Conservation (phyloP, 2,797 vertebrate genomes). For the Anniella stebbinsi region DNA sequence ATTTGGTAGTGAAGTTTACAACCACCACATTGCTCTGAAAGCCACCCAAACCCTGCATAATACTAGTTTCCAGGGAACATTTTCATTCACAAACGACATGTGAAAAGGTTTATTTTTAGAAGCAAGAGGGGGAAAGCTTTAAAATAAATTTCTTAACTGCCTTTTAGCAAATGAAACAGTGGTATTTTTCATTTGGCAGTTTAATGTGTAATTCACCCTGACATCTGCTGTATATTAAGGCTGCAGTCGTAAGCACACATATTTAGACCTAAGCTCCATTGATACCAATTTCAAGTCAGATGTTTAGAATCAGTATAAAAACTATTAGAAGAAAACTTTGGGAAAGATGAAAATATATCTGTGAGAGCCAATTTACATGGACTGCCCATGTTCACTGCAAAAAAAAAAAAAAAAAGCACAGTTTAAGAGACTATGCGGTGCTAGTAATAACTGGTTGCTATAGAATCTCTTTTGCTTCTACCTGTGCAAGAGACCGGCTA, state of each 20-base stretch:
- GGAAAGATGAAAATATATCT: not conserved
- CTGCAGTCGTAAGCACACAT: not conserved
- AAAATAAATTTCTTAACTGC: conserved; percentile 15
- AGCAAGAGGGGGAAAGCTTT: not conserved
- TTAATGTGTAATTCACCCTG: conserved; percentile 22
- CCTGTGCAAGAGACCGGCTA: not conserved
- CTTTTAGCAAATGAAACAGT: conserved; percentile 29
- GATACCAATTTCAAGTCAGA: conserved; percentile 12
- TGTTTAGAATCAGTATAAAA: conserved; percentile 6
- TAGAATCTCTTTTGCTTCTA: not conserved
- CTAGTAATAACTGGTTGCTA: not conserved
- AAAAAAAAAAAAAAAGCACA: not conserved
- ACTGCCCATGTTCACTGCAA: not conserved
- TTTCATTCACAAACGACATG: conserved; percentile 12
- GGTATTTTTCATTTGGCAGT: conserved; percentile 13
- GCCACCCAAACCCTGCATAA: not conserved
- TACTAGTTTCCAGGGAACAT: conserved; percentile 20
- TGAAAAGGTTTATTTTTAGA: conserved; percentile 19
- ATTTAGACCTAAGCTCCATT: not conserved
- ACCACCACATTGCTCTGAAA: not conserved
- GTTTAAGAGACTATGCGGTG: not conserved
- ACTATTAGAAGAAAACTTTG: not conserved
- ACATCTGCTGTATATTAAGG: conserved; percentile 34
- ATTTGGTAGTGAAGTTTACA: conserved; percentile 13
- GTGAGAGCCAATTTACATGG: not conserved